These are phyloP conservation scores for Bursaphelenchus okinawaensis DNA, from an alignment of 2,888 invertebrate genomes.

Conservation along the genomic window DNA sequence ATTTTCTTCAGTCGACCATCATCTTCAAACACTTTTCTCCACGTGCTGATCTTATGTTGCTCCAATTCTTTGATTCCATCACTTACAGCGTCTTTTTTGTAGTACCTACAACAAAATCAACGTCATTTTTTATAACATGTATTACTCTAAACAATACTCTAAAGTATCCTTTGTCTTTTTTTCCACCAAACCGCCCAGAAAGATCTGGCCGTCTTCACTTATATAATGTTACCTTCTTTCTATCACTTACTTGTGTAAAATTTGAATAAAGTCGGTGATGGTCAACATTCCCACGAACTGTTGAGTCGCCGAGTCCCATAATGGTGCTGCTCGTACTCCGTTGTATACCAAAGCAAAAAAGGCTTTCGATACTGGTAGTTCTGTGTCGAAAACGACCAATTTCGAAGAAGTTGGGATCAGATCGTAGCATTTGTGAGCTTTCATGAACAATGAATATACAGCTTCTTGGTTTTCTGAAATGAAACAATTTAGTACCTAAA, in stretches of 20 bases:
- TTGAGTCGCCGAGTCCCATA: constrained; percentile 85
- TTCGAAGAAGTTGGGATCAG: constrained; percentile 98
- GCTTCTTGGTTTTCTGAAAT: constrained; percentile 56
- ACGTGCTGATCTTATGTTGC: constrained; percentile 62
- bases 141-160: background rate
- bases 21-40: constrained; percentile 58
- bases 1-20: constrained; percentile 57
- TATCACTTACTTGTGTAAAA: constrained; percentile 59
- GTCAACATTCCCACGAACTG: constrained; percentile 69
- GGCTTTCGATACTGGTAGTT: constrained; percentile 88
- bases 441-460: constrained; percentile 72
- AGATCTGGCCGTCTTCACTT: background rate
- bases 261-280: constrained; percentile 64
- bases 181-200: too few species aligned
- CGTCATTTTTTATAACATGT: background rate
- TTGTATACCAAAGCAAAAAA: constrained; percentile 94
- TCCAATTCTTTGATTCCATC: constrained; percentile 61
- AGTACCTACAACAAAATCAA: constrained; percentile 40
- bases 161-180: too few species aligned
- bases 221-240: background rate
- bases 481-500: too few species aligned
- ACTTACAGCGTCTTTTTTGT: constrained; percentile 44
- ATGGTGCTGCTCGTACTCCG: constrained; percentile 62
- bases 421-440: constrained; percentile 99
- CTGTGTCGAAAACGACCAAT: constrained; percentile 97